A percentile compares a stretch with the other conserved stretches of the same genome.
phyloP scores from a whole-genome alignment of 2,888 invertebrate genomes.

The Brachyopa scutellaris region DNA sequence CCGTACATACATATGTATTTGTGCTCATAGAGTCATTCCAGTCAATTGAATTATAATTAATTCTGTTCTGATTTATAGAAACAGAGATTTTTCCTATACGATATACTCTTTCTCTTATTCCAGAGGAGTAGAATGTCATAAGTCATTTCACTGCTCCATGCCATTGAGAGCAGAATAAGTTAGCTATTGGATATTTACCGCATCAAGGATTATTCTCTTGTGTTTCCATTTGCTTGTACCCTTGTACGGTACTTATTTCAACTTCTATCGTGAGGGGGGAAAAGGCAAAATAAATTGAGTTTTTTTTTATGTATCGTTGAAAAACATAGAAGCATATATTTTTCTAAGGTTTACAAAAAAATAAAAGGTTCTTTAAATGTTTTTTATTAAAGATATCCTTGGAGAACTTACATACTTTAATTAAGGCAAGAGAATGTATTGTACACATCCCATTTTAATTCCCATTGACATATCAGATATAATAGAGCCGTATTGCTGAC shows the following conservation, averaged over 20 bases:
- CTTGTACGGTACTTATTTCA: not conserved
- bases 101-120: conserved; percentile 3
- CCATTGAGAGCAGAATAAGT: conserved; percentile 20
- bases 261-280: not conserved
- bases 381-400: too few relatives aligned
- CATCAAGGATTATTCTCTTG: conserved; percentile 32
- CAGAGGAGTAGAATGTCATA: conserved; percentile 37
- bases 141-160: conserved; percentile 39
- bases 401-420: too few relatives aligned
- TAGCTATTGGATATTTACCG: conserved; percentile 27
- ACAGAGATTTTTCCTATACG: conserved; percentile 16
- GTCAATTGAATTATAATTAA: conserved; percentile 65
- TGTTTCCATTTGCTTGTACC: conserved; percentile 25
- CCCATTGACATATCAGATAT: not conserved
- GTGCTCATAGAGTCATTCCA: conserved; percentile 48
- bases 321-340: too few relatives aligned
- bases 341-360: not conserved
- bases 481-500: not conserved
- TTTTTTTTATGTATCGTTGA: not conserved
- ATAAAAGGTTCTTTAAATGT: too few relatives aligned
- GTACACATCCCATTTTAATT: not conserved
- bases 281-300: not conserved
- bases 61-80: conserved; percentile 61
- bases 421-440: too few relatives aligned
- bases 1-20: conserved; percentile 21